phyloP scores from a whole-genome alignment of 2,888 invertebrate genomes.

The Trachelus tabidus region DNA sequence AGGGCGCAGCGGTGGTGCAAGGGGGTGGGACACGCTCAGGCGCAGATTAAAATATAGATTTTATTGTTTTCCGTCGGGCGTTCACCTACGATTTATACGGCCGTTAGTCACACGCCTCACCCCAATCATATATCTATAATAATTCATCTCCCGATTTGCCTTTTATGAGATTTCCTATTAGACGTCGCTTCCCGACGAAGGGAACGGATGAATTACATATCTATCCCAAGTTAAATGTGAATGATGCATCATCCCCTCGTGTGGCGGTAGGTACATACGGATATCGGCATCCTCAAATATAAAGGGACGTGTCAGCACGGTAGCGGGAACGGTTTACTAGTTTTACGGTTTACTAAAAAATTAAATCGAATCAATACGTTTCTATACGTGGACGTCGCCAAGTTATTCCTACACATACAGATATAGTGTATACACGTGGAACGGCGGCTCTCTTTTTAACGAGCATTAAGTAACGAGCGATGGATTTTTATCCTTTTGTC shows the following conservation, averaged over 20 bases:
- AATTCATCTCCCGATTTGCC: constrained; percentile 16
- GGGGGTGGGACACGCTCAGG: constrained; percentile 30
- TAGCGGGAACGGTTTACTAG: too few relatives aligned
- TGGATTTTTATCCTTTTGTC: constrained; percentile 35
- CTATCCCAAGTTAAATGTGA: too few relatives aligned
- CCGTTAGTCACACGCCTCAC: constrained; percentile 50
- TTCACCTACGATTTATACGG: constrained; percentile 52
- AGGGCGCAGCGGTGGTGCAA: constrained; percentile 21
- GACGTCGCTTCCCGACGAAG: background rate
- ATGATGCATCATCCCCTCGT: too few relatives aligned
- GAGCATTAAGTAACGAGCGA: background rate
- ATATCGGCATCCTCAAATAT: too few relatives aligned
- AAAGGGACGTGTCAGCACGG: too few relatives aligned
- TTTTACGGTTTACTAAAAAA: too few relatives aligned
- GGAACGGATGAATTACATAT: too few relatives aligned
- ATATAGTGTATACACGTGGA: too few relatives aligned
- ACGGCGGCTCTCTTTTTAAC: background rate
- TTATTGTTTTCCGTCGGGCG: constrained; percentile 57
- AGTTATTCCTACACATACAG: too few relatives aligned
- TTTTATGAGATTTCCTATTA: constrained; percentile 27
- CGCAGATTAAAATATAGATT: constrained; percentile 62
- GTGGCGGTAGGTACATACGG: too few relatives aligned
- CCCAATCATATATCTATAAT: constrained; percentile 42
- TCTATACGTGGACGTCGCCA: too few relatives aligned
- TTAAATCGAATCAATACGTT: too few relatives aligned